These are phyloP conservation scores for Metopolophium dirhodum DNA, from an alignment of 1,140 invertebrate species.

Conservation along the genomic window DNA sequence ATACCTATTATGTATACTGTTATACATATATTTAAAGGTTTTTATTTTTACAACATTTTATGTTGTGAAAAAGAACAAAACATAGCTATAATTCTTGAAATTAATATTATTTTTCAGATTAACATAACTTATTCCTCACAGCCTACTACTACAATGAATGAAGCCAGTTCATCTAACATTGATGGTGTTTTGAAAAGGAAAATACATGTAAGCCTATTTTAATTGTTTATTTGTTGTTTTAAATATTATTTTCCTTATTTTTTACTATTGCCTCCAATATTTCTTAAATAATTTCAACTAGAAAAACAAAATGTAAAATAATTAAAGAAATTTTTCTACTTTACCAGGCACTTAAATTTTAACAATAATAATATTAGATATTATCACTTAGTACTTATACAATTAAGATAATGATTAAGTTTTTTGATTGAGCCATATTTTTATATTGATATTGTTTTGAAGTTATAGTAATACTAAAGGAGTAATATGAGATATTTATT, in stretches of 20 bases:
- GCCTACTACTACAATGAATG: slow-evolving; percentile 24
- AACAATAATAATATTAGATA: not conserved
- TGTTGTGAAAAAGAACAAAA: not conserved
- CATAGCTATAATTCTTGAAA: not conserved
- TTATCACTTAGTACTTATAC: not conserved
- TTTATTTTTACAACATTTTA: not conserved
- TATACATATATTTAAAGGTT: not conserved
- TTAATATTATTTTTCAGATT: slow-evolving; percentile 30
- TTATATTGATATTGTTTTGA: too few relatives aligned
- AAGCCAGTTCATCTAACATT: slow-evolving; percentile 40
- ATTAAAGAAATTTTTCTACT: too few relatives aligned
- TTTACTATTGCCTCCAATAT: not conserved
- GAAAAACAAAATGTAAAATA: not conserved
- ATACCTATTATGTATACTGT: too few relatives aligned
- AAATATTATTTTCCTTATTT: too few relatives aligned
- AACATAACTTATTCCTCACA: not conserved
- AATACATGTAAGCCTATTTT: slow-evolving; percentile 40
- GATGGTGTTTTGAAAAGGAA: slow-evolving; percentile 48
- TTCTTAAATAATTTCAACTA: not conserved
- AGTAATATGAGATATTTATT: too few relatives aligned
- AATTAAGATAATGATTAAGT: not conserved
- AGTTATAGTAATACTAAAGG: too few relatives aligned
- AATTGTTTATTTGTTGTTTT: not conserved
- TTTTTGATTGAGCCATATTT: not conserved
- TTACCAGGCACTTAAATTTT: not conserved